phyloP scores from a whole-genome alignment of 2,113 vertebrate species.

The Heloderma charlesbogerti region DNA sequence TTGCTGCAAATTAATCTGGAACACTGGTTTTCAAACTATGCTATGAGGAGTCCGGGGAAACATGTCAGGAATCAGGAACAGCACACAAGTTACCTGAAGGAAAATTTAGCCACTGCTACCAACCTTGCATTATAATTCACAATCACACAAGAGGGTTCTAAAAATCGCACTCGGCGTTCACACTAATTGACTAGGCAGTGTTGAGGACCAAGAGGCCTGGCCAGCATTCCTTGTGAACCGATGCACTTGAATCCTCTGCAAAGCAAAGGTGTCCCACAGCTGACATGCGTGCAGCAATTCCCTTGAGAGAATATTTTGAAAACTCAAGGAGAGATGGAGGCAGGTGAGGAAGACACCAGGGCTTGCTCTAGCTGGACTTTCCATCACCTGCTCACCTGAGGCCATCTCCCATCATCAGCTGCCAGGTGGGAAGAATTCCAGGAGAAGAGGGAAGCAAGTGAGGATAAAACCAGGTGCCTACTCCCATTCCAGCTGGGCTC shows the following conservation, averaged over 20 bases:
- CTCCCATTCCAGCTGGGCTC: too few relatives aligned
- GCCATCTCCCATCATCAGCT: too few relatives aligned
- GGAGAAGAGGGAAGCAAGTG: too few relatives aligned
- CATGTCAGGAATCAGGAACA: neutral
- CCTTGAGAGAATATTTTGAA: neutral
- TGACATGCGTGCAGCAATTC: neutral
- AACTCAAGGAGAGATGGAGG: too few relatives aligned
- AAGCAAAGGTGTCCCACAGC: neutral
- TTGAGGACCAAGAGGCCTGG: neutral
- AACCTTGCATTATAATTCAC: neutral
- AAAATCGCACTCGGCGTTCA: neutral
- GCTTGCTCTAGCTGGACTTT: too few relatives aligned
- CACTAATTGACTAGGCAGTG: neutral
- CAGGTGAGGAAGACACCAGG: too few relatives aligned
- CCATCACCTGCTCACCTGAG: too few relatives aligned
- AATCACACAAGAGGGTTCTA: neutral
- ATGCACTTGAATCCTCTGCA: neutral
- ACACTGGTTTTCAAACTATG: neutral
- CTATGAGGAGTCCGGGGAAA: neutral
- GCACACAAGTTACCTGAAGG: neutral
- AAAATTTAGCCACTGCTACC: neutral
- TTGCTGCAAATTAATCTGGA: neutral
- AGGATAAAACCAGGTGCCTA: too few relatives aligned
- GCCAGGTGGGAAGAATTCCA: too few relatives aligned
- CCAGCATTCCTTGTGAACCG: neutral